Conservation (phyloP, 2,888 invertebrate species). For the Brachycybe producta region DNA sequence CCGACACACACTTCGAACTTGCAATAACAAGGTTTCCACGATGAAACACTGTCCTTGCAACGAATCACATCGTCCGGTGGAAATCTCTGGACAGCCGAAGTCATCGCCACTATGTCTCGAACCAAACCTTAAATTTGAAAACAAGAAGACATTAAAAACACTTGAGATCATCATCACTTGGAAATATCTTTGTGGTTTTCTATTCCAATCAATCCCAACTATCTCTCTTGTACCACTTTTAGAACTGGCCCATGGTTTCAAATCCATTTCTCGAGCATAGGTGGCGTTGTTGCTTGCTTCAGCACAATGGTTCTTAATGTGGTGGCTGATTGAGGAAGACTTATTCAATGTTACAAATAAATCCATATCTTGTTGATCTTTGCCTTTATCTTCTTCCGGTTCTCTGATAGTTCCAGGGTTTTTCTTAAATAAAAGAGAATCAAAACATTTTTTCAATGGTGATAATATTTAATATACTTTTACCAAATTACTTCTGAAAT, state of each 20-base stretch:
- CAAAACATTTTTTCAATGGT: not conserved
- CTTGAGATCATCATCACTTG: not conserved
- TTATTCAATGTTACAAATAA: constrained; percentile 58
- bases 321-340: constrained; percentile 52
- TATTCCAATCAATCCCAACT: constrained; percentile 2
- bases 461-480: not conserved
- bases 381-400: constrained; percentile 79
- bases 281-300: constrained; percentile 58
- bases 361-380: constrained; percentile 70
- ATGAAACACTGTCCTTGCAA: constrained; percentile 29
- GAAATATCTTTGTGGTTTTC: not conserved
- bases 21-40: constrained; percentile 56
- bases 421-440: constrained; percentile 34
- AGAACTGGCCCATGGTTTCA: constrained; percentile 48
- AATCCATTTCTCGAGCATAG: constrained; percentile 61
- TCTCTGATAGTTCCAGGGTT: constrained; percentile 76
- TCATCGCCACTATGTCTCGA: constrained; percentile 42
- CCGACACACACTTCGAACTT: constrained; percentile 77
- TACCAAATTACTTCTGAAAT: not conserved
- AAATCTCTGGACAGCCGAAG: constrained; percentile 56
- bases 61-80: constrained; percentile 41
- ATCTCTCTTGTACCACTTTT: constrained; percentile 23
- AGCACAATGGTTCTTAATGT: constrained; percentile 60
- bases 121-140: constrained; percentile 26
- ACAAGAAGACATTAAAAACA: not conserved